These are phyloP conservation scores for Florisuga fusca DNA, from an alignment of 2,797 vertebrate genomes.

Conservation along the genomic window DNA sequence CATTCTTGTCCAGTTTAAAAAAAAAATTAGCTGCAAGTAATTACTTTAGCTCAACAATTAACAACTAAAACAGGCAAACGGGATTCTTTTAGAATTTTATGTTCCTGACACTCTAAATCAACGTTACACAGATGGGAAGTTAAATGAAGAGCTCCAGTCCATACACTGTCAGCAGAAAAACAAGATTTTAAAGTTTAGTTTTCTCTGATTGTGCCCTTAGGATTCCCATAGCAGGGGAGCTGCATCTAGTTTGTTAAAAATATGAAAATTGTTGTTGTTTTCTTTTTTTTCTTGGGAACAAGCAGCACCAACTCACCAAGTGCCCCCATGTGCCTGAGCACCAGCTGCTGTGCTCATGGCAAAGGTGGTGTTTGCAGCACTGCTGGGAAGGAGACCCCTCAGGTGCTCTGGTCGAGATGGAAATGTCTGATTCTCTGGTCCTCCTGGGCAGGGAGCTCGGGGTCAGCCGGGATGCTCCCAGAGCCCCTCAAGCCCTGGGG, in stretches of 20 bases:
- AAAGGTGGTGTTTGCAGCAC: background rate
- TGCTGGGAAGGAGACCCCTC: too few relatives aligned
- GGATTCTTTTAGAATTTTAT: background rate
- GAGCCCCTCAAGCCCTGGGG: background rate
- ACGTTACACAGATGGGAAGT: too few relatives aligned
- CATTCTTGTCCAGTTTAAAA: too few relatives aligned
- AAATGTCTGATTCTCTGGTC: too few relatives aligned
- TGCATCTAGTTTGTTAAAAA: background rate
- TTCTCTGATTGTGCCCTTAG: background rate
- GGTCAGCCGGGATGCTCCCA: background rate
- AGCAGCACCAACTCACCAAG: background rate
- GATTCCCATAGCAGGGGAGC: background rate
- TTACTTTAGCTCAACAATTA: background rate
- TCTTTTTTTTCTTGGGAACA: background rate
- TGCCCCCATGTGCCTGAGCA: background rate
- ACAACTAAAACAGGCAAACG: background rate
- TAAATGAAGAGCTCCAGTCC: background rate
- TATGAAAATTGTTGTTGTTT: rapidly evolving
- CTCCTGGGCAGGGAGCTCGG: background rate
- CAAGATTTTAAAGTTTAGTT: background rate
- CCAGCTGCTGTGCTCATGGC: background rate
- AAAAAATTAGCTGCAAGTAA: background rate
- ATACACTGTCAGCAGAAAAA: background rate
- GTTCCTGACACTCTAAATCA: background rate
- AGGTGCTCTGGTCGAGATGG: too few relatives aligned